Evolutionary conservation across 2,888 invertebrate species (phyloP).

Genomic region (Allolobophora icterica): DNA sequence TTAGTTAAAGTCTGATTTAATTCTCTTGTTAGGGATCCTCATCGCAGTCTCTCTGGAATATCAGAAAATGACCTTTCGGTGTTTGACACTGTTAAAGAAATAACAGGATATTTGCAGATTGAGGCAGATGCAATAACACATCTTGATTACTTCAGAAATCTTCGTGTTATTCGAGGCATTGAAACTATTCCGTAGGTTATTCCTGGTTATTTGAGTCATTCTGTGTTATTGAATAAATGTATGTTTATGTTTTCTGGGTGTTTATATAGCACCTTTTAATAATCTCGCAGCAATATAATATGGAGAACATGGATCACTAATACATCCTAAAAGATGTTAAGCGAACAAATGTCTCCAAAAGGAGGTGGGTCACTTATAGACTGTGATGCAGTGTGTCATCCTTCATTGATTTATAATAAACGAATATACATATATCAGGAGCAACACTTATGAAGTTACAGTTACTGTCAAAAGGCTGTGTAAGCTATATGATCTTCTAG

Average conservation of each 20-base stretch:
- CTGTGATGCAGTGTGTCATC: too few species aligned
- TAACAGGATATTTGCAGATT: conserved; percentile 89
- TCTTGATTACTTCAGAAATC: conserved; percentile 86
- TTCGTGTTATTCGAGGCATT: conserved; percentile 87
- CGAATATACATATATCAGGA: too few species aligned
- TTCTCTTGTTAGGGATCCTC: background rate
- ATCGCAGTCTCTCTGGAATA: conserved; percentile 66
- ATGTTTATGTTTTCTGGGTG: background rate
- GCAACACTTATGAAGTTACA: too few species aligned
- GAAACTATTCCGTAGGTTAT: conserved; percentile 21
- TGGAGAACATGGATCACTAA: background rate
- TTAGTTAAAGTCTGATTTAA: background rate
- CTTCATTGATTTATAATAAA: too few species aligned
- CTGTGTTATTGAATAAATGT: background rate
- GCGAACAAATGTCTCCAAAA: too few species aligned
- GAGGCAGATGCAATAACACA: conserved; percentile 74
- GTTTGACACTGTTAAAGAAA: conserved; percentile 87
- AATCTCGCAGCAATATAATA: background rate
- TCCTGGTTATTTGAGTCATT: background rate
- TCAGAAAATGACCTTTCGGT: conserved; percentile 80
- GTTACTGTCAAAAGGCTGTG: too few species aligned
- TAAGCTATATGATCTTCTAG: too few species aligned
- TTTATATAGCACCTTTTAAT: background rate
- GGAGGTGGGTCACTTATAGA: too few species aligned
- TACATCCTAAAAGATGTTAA: background rate